Percentiles rank a stretch among this genome's conserved stretches.
These are phyloP conservation scores for Cariama cristata DNA, from an alignment of 2,113 vertebrate species.

Conservation along the genomic window DNA sequence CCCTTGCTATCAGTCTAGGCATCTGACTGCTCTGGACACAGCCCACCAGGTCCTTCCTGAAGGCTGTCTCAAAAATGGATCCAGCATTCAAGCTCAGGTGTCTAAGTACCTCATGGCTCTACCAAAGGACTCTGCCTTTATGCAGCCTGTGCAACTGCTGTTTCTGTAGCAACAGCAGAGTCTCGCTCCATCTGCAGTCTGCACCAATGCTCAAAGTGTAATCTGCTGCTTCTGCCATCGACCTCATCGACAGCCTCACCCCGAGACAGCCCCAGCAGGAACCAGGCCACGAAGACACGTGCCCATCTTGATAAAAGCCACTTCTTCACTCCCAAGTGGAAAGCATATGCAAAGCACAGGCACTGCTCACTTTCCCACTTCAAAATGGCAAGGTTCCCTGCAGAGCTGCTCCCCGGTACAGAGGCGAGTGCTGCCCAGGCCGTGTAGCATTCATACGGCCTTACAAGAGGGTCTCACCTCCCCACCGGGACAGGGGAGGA, in stretches of 20 bases:
- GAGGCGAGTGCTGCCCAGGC: not conserved
- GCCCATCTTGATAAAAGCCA: not conserved
- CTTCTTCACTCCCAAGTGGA: not conserved
- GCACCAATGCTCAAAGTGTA: not conserved
- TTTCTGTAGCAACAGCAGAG: not conserved
- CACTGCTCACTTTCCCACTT: not conserved
- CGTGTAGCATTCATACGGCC: fast-evolving
- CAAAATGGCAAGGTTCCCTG: not conserved
- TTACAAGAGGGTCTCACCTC: not conserved
- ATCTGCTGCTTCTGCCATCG: not conserved
- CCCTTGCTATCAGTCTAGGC: not conserved
- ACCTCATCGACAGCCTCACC: not conserved
- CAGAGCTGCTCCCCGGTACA: not conserved
- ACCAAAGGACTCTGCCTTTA: not conserved
- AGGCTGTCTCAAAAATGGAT: not conserved
- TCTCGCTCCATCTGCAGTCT: not conserved
- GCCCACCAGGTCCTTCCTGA: not conserved
- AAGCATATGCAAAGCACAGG: not conserved
- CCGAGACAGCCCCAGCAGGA: not conserved
- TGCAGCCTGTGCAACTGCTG: not conserved
- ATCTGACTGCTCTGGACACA: not conserved
- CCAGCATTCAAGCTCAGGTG: not conserved
- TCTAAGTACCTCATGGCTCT: not conserved
- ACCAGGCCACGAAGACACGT: not conserved
- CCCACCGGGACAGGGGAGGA: not conserved